These are phyloP conservation scores for Erpobdella octoculata DNA, from an alignment of 2,888 invertebrate genomes.

Conservation along the genomic window DNA sequence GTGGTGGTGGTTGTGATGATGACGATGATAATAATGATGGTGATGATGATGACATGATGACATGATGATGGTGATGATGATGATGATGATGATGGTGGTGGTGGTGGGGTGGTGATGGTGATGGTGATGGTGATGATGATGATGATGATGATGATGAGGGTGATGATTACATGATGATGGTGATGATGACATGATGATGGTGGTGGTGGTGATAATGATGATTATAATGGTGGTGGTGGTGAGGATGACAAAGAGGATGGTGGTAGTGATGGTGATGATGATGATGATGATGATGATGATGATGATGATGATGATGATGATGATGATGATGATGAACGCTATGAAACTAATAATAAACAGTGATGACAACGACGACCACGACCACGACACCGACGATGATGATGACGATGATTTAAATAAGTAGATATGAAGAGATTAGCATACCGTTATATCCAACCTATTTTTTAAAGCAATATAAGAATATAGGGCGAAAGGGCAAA, in stretches of 20 bases:
- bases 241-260: not conserved
- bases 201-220: not conserved
- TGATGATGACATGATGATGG: not conserved
- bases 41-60: no score
- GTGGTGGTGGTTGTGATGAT: not conserved
- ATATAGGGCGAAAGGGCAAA: no score
- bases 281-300: not conserved
- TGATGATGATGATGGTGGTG: not conserved
- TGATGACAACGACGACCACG: not conserved
- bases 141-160: not conserved
- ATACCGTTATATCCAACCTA: no score
- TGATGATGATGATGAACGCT: not conserved
- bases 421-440: no score
- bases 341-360: not conserved
- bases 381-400: not conserved
- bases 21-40: not conserved
- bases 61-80: no score
- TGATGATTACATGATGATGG: not conserved
- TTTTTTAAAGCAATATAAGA: no score
- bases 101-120: no score
- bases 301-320: constrained; percentile 6
- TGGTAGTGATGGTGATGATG: not conserved
- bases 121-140: no score
- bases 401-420: not conserved
- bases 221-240: not conserved